These are phyloP conservation scores for Anas georgica DNA, from an alignment of 2,797 vertebrate genomes.

Conservation along the genomic window DNA sequence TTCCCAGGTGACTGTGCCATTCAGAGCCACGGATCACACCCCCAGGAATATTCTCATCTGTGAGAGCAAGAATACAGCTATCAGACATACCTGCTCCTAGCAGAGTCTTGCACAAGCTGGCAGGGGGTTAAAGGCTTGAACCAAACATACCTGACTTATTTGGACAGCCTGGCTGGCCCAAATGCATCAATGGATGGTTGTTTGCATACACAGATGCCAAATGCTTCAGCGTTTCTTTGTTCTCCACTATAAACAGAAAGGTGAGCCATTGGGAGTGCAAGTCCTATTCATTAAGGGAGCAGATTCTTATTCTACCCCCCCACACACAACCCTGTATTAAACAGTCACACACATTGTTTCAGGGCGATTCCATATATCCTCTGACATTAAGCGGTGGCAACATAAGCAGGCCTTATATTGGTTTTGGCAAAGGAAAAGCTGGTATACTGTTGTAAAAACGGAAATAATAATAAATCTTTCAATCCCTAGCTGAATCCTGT, in stretches of 20 bases:
- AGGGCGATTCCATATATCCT: background rate
- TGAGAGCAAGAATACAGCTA: background rate
- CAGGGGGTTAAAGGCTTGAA: background rate
- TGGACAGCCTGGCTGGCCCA: constrained; percentile 88
- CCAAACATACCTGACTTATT: constrained; percentile 82
- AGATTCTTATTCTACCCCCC: background rate
- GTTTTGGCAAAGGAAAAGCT: background rate
- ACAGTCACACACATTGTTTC: background rate
- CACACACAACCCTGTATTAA: background rate
- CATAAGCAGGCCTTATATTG: background rate
- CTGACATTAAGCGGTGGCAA: background rate
- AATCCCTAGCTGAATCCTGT: background rate
- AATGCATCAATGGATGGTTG: constrained; percentile 93
- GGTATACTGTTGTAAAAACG: background rate
- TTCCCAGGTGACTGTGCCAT: constrained; percentile 93
- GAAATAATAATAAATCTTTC: background rate
- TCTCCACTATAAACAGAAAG: constrained; percentile 83
- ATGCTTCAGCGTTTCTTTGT: constrained; percentile 93
- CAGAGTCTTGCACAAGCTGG: background rate
- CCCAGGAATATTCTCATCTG: constrained; percentile 88
- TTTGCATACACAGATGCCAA: constrained; percentile 92
- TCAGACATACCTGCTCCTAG: background rate
- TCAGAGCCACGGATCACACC: constrained; percentile 93
- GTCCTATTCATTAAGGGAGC: background rate
- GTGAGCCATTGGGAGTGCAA: background rate